phyloP scores from a whole-genome alignment of 2,888 invertebrate genomes.

The Exephanes ischioxanthus region DNA sequence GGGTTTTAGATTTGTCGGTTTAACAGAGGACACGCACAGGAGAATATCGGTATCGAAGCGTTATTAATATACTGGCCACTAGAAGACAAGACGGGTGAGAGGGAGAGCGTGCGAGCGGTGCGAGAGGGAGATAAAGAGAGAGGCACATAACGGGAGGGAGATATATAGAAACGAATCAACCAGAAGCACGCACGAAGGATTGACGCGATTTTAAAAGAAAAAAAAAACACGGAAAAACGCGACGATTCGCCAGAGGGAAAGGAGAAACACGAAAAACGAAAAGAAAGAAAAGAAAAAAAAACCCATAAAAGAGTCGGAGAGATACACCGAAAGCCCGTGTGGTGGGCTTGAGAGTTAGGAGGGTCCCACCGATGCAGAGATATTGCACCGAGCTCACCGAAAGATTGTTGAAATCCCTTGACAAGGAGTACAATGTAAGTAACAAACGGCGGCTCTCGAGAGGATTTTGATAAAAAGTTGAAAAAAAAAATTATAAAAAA shows the following conservation, averaged over 20 bases:
- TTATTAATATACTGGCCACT: conserved; percentile 64
- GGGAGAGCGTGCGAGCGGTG: conserved; percentile 24
- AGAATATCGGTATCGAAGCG: conserved; percentile 63
- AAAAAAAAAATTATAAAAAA: not conserved
- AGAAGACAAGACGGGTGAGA: conserved; percentile 51
- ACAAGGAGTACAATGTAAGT: conserved; percentile 99
- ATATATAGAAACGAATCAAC: conserved; percentile 51
- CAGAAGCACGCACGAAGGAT: conserved; percentile 44
- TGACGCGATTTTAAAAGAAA: conserved; percentile 47
- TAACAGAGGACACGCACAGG: conserved; percentile 31
- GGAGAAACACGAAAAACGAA: conserved; percentile 74
- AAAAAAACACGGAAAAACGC: conserved; percentile 11
- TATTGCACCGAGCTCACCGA: conserved; percentile 94
- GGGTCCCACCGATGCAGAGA: conserved; percentile 85
- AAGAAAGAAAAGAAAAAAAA: conserved; percentile 13
- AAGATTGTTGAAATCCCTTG: conserved; percentile 98
- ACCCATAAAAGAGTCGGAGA: conserved; percentile 48
- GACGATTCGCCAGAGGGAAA: not conserved
- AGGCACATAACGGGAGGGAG: conserved; percentile 47
- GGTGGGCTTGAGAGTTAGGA: conserved; percentile 80
- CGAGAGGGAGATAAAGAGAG: conserved; percentile 42
- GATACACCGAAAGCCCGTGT: conserved; percentile 74
- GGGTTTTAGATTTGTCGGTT: conserved; percentile 23
- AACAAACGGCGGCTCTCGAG: conserved; percentile 65
- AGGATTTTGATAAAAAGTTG: conserved; percentile 47